Evolutionary conservation across 37 sponge, comb jelly and placozoan genomes (phyloP).

Genomic region (Dysidea cf. avara): DNA sequence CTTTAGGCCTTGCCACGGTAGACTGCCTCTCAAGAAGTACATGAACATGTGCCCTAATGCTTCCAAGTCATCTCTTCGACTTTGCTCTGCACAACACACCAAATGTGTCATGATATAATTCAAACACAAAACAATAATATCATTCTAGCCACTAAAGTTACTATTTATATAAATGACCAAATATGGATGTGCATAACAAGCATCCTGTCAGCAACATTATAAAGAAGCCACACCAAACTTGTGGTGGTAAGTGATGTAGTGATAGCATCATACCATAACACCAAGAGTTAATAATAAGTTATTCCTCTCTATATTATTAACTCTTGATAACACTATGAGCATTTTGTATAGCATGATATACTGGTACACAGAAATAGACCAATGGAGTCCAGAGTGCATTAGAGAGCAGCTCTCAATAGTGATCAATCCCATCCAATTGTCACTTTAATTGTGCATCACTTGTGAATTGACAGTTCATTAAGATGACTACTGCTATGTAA

Average conservation of each 20-base stretch:
- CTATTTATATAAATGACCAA: neutral
- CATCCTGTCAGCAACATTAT: neutral
- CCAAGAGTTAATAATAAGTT: too few species aligned
- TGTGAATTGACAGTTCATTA: too few species aligned
- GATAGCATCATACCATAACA: too few species aligned
- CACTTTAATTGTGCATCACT: too few species aligned
- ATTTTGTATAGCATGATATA: too few species aligned
- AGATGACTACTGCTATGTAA: too few species aligned
- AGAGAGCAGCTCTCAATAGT: too few species aligned
- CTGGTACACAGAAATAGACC: too few species aligned
- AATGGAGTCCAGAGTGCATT: too few species aligned
- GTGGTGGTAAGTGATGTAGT: neutral
- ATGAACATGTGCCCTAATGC: conserved; percentile 99
- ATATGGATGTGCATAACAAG: neutral
- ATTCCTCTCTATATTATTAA: too few species aligned
- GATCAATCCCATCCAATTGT: too few species aligned
- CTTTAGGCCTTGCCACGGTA: conserved; percentile 99
- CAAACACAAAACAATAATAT: neutral
- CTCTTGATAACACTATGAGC: too few species aligned
- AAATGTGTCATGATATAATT: neutral
- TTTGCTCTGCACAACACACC: conserved; percentile 95
- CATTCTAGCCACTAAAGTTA: neutral
- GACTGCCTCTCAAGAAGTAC: conserved; percentile 96
- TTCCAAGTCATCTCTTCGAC: conserved; percentile 97
- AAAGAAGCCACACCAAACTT: neutral